phyloP scores from a whole-genome alignment of 2,888 invertebrate genomes.

The Ophion obscuratus region DNA sequence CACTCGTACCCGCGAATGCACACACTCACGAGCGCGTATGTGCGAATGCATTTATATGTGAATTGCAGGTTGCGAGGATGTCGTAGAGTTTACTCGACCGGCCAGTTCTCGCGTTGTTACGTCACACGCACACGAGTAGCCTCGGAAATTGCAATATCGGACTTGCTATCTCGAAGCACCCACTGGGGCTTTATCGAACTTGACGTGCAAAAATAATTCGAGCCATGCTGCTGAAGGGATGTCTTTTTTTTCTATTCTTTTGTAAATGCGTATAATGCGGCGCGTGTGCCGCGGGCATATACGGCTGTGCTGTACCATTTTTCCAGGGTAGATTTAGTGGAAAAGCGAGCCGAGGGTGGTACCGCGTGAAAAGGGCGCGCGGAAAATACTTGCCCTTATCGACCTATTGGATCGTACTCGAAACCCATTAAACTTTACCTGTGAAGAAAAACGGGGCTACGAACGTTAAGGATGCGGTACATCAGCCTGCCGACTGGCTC shows the following conservation, averaged over 20 bases:
- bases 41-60: slow-evolving; percentile 5
- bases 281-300: background rate
- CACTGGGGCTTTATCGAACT: slow-evolving; percentile 49
- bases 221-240: slow-evolving; percentile 22
- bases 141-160: slow-evolving; percentile 52
- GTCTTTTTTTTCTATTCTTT: slow-evolving; percentile 33
- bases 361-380: background rate
- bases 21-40: background rate
- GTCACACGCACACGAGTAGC: slow-evolving; percentile 21
- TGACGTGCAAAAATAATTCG: slow-evolving; percentile 48
- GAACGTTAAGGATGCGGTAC: background rate
- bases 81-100: slow-evolving; percentile 28
- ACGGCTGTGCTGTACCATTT: background rate
- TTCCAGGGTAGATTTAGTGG: slow-evolving; percentile 12
- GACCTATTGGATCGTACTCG: slow-evolving; percentile 5
- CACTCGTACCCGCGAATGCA: background rate
- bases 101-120: slow-evolving; percentile 35
- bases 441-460: background rate
- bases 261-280: slow-evolving; percentile 6
- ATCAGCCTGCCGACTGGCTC: too few species aligned
- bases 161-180: slow-evolving; percentile 53
- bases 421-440: background rate
- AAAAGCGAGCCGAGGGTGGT: background rate
- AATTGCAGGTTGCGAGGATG: slow-evolving; percentile 28
- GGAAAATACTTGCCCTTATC: slow-evolving; percentile 4